phyloP scores from a whole-genome alignment of 2,797 vertebrate genomes.

The Urocyon cinereoargenteus region DNA sequence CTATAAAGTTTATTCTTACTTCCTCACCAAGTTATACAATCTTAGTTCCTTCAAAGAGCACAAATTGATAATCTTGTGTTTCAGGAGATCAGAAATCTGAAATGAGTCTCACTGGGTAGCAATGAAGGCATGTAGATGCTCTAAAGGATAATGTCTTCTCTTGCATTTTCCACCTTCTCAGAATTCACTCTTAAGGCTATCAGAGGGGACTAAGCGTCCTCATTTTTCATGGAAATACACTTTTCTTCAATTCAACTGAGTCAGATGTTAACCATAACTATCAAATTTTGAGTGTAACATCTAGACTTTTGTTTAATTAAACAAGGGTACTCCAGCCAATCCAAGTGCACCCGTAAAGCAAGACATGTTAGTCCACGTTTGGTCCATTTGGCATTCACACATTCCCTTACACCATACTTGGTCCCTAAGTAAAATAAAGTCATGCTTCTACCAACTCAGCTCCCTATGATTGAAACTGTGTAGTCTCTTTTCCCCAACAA shows the following conservation, averaged over 20 bases:
- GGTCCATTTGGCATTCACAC: background rate
- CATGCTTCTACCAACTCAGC: background rate
- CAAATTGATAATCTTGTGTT: background rate
- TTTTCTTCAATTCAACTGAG: background rate
- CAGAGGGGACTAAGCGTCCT: background rate
- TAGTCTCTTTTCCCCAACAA: background rate
- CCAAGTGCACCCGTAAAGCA: background rate
- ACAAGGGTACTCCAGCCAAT: background rate
- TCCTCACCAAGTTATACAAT: background rate
- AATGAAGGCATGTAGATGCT: background rate
- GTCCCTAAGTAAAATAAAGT: background rate
- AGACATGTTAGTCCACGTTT: background rate
- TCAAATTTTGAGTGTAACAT: background rate
- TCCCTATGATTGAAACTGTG: background rate
- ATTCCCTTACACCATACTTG: background rate
- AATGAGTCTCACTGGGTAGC: background rate
- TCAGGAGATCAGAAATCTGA: background rate
- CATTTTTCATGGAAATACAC: background rate
- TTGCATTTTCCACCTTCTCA: background rate
- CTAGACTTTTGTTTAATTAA: background rate
- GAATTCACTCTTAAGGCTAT: background rate
- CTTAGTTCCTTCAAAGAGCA: background rate
- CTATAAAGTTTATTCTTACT: background rate
- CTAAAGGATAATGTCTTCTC: background rate
- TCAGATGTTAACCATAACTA: background rate